Conservation (phyloP, 2,888 invertebrate species). For the Chesias legatella region DNA sequence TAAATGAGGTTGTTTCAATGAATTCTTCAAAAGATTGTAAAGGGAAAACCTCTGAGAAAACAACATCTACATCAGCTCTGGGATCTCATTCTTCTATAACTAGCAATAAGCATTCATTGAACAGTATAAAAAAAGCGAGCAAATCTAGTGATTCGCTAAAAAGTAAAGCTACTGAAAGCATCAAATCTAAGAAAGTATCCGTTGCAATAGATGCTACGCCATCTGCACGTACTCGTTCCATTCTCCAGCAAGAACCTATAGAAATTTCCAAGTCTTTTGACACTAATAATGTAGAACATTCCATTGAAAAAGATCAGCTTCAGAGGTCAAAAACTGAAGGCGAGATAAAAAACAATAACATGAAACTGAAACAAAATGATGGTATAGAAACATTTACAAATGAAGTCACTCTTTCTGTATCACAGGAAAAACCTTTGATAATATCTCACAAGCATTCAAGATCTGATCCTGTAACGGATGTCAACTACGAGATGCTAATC, state of each 20-base stretch:
- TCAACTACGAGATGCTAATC: conserved; percentile 66
- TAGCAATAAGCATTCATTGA: conserved; percentile 56
- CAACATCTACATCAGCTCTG: conserved; percentile 68
- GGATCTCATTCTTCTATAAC: conserved; percentile 67
- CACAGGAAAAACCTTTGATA: conserved; percentile 58
- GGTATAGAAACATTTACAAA: conserved; percentile 58
- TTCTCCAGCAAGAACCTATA: conserved; percentile 88
- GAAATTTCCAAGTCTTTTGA: conserved; percentile 85
- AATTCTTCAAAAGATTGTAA: conserved; percentile 31
- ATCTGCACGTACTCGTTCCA: conserved; percentile 85
- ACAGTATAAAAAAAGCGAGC: conserved; percentile 43
- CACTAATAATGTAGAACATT: conserved; percentile 54
- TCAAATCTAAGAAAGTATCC: conserved; percentile 84
- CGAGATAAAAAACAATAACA: conserved; percentile 44
- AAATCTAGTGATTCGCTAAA: conserved; percentile 72
- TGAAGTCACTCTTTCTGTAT: conserved; percentile 57
- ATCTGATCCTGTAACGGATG: conserved; percentile 84
- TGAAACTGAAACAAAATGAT: conserved; percentile 30
- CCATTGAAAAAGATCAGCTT: conserved; percentile 49
- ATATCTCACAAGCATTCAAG: conserved; percentile 84
- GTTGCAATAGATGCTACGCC: conserved; percentile 90
- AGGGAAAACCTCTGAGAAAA: conserved; percentile 68
- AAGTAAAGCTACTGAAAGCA: conserved; percentile 63
- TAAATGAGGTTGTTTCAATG: conserved; percentile 40
- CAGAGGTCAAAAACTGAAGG: conserved; percentile 69